Base-by-base conservation (phyloP, 2,888 invertebrate genomes). In the Trachelus tabidus region DNA sequence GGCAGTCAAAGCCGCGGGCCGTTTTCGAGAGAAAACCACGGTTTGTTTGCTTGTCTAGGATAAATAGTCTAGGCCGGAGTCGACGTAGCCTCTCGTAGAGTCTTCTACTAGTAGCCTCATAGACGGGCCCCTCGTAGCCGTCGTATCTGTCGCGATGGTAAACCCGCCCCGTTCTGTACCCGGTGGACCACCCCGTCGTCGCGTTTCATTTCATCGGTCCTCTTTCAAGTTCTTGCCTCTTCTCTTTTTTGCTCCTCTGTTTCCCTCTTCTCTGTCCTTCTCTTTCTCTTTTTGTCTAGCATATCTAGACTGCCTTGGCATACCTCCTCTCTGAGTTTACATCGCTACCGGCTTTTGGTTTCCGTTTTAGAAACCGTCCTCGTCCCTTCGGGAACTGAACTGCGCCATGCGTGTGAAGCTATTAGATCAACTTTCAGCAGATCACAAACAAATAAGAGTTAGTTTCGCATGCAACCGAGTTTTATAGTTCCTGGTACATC, bases 21-120 rank as follows among this genome's bases (percentile, higher is more conserved):
- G 73, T 37, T 31, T 74, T 34, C 33, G 34, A 71, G 80, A 83
- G 83, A 83, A 82, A 84, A 81, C 83, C 82, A 79, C 82, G 83
- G 86, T 85, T 84, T 87, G 85, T 87, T 87, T 87, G 83, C 85
- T 79, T 86, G 81, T 80, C 82, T 85, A 84, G 84, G 84, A 87
- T 87, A 87, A 87, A 87, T 85, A 87, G 79, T 81, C 71, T 31
- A 71, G 71, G n/a, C 31, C 31, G 71, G 71, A 71, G 71, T 31
- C 31, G 71, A 23, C 31, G 71, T 71, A 33, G 71, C n/a, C 23
- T 56, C 23, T 56, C 23, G 56, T 9, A 9, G 40, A 6, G 56
- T 56, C 56, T 56, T 23, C 23, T 9, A 15, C 56, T 23, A 23
- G 56, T 15, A 56, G 56, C 15, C 56, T 56, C 56, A 23, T 56